Conservation (phyloP, 2,888 invertebrate species). For the Trisateles emortualis region DNA sequence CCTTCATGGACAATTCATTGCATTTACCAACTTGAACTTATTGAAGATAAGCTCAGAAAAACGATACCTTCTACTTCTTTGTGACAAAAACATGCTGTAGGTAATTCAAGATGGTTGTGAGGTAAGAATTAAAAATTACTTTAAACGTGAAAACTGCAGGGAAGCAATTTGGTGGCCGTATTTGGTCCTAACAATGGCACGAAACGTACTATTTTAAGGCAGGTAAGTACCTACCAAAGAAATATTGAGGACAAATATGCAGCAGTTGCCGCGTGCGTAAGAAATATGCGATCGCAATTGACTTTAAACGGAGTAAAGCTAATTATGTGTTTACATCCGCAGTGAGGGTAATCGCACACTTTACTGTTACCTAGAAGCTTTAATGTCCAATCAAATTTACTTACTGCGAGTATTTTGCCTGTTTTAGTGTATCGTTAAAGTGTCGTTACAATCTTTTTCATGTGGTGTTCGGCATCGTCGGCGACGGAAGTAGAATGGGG, state of each 20-base stretch:
- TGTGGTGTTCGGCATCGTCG: conserved; percentile 72
- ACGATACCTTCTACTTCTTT: not conserved
- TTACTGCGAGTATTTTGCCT: conserved; percentile 62
- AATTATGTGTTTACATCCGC: conserved; percentile 62
- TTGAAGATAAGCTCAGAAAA: not conserved
- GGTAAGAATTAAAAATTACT: conserved; percentile 13
- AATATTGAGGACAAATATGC: conserved; percentile 7
- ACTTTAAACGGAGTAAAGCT: conserved; percentile 43
- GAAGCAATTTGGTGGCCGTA: conserved; percentile 15
- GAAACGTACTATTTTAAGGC: not conserved
- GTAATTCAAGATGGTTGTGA: conserved; percentile 6
- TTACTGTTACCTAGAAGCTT: conserved; percentile 69
- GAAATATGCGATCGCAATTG: conserved; percentile 31
- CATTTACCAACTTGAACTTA: not conserved
- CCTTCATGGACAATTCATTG: not conserved
- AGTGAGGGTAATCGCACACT: conserved; percentile 52
- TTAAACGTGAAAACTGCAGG: conserved; percentile 6
- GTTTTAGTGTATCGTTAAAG: conserved; percentile 79
- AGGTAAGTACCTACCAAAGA: conserved; percentile 12
- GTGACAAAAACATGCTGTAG: conserved; percentile 1
- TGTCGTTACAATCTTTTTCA: conserved; percentile 82
- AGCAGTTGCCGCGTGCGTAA: conserved; percentile 4
- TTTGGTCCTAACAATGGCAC: conserved; percentile 13
- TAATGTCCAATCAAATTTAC: conserved; percentile 76
- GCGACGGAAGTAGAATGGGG: conserved; percentile 85